phyloP scores from a whole-genome alignment of 2,113 vertebrate genomes.

The Cyanoramphus novaezelandiae region DNA sequence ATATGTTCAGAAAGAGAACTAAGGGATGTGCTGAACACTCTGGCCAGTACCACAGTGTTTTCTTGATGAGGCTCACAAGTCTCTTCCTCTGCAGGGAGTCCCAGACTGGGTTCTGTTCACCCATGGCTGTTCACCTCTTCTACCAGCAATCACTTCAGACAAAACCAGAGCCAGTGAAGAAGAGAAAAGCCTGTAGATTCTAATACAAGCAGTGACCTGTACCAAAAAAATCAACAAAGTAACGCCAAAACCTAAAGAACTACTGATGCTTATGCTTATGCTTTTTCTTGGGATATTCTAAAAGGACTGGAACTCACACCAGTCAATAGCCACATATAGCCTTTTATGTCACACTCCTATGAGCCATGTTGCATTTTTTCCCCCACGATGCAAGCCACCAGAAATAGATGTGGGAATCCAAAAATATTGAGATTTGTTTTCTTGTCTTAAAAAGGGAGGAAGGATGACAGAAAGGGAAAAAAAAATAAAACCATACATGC shows the following conservation, averaged over 20 bases:
- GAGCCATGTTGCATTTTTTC: background rate
- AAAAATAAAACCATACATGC: background rate
- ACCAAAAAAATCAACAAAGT: background rate
- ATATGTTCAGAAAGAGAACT: background rate
- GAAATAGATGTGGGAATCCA: slow-evolving; percentile 35
- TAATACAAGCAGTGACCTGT: background rate
- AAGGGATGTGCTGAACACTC: background rate
- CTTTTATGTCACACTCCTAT: background rate
- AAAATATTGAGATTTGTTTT: slow-evolving; percentile 27
- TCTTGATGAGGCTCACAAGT: background rate
- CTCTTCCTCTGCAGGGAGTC: background rate
- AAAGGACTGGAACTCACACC: background rate
- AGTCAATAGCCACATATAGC: background rate
- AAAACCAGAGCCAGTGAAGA: background rate
- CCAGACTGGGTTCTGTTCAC: background rate
- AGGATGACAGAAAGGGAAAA: background rate
- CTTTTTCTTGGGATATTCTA: background rate
- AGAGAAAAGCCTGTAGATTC: background rate
- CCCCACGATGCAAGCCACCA: background rate
- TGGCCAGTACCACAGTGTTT: background rate
- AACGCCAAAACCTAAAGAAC: background rate
- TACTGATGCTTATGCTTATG: background rate
- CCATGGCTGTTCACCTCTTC: accelerated
- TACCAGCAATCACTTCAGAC: accelerated
- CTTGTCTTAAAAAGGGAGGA: slow-evolving; percentile 39